Percentiles rank a stretch among this genome's conserved stretches.
These are phyloP conservation scores for Shargacucullia verbasci DNA, from an alignment of 2,888 invertebrate genomes.

Conservation along the genomic window DNA sequence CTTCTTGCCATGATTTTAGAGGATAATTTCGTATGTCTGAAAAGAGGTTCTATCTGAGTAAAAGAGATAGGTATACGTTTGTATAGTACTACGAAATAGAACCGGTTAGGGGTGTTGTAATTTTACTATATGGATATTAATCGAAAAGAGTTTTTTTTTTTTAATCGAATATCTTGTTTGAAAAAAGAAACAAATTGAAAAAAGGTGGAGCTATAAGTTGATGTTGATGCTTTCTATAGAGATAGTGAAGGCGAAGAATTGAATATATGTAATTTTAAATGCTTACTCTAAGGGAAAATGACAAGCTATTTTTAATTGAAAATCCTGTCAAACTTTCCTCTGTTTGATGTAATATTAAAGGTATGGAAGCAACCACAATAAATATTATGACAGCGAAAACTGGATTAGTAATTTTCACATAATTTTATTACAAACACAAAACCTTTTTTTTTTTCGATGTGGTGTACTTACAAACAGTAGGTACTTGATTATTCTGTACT, in stretches of 20 bases:
- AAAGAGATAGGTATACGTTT: slow-evolving; percentile 60
- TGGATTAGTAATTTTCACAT: no score
- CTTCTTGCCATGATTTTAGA: slow-evolving; percentile 2
- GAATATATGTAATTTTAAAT: no score
- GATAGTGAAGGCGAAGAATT: no score
- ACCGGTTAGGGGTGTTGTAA: slow-evolving; percentile 73
- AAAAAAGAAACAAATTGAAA: slow-evolving; percentile 14
- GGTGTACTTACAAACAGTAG: no score
- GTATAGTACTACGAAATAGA: slow-evolving; percentile 56
- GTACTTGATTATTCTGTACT: background rate
- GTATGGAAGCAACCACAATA: no score
- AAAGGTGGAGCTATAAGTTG: slow-evolving; percentile 12
- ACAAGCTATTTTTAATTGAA: no score
- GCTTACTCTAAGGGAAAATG: no score
- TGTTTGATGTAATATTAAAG: no score
- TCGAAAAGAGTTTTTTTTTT: slow-evolving; percentile 21
- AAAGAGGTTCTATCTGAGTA: slow-evolving; percentile 34
- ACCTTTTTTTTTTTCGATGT: no score
- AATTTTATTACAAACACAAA: no score
- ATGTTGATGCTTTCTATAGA: background rate
- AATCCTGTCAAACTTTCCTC: no score
- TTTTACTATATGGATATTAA: slow-evolving; percentile 45
- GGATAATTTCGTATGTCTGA: slow-evolving; percentile 14
- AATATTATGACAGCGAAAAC: no score
- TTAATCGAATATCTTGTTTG: slow-evolving; percentile 33